phyloP scores from a whole-genome alignment of 1,140 invertebrate species.

The Ips typographus region DNA sequence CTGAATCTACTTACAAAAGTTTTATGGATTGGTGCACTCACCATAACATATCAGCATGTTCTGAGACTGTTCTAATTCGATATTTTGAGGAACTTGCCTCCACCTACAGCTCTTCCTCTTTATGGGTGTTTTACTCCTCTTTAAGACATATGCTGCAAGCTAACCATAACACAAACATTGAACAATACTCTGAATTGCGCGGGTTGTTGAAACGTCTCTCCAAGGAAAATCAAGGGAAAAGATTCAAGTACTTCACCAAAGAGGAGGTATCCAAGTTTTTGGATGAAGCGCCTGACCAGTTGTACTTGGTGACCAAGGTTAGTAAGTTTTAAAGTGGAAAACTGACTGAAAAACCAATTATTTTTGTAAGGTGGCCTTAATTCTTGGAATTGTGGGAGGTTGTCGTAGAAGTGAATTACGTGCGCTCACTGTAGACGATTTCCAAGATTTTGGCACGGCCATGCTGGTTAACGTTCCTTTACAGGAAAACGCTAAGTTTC shows the following conservation, averaged over 20 bases:
- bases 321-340: neutral
- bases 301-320: constrained; percentile 26
- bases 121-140: constrained; percentile 43
- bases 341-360: no score
- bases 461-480: constrained; percentile 17
- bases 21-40: constrained; percentile 8
- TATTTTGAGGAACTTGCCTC: constrained; percentile 43
- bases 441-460: constrained; percentile 20
- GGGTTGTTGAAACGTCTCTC: constrained; percentile 24
- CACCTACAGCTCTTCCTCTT: constrained; percentile 38
- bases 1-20: neutral
- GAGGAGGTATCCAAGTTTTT: constrained; percentile 36
- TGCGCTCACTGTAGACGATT: constrained; percentile 11
- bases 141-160: constrained; percentile 29
- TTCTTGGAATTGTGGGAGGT: constrained; percentile 20
- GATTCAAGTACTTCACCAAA: constrained; percentile 30
- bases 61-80: constrained; percentile 38
- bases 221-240: constrained; percentile 31
- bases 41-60: constrained; percentile 36
- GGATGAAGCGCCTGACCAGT: constrained; percentile 22
- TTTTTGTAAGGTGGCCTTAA: constrained; percentile 28
- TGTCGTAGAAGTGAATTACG: constrained; percentile 12
- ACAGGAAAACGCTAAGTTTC: constrained; percentile 26
- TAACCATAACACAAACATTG: constrained; percentile 6
- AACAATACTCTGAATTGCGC: neutral